Evolutionary conservation across 2,797 vertebrate genomes (phyloP).

Genomic region (Megalops cyprinoides): DNA sequence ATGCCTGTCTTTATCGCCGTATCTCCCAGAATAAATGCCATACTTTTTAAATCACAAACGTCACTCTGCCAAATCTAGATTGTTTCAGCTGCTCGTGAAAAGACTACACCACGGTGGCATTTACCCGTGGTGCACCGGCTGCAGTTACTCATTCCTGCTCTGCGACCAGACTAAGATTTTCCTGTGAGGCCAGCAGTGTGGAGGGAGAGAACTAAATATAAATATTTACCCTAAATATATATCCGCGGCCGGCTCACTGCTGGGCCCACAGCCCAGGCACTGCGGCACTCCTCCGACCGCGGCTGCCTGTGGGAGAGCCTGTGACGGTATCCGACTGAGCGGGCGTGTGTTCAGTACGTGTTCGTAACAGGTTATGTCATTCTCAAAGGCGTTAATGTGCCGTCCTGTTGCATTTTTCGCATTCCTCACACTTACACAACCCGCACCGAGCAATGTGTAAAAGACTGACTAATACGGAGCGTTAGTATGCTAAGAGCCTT

Average conservation of each 20-base stretch:
- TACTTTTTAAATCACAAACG: not conserved
- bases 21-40: not conserved
- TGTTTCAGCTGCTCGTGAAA: not conserved
- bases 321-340: not conserved
- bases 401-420: not conserved
- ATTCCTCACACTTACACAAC: not conserved
- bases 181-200: not conserved
- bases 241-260: not conserved
- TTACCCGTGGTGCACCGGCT: not conserved
- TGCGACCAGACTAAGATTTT: not conserved
- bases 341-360: not conserved
- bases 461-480: not conserved
- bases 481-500: constrained; percentile 3
- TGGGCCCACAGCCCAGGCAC: not conserved
- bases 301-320: not conserved
- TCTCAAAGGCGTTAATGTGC: not conserved
- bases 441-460: not conserved
- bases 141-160: not conserved
- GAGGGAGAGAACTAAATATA: not conserved
- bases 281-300: not conserved
- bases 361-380: not conserved
- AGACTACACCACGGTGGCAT: not conserved
- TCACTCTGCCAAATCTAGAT: not conserved
- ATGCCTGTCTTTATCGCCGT: not conserved
- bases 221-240: constrained; percentile 19